Evolutionary conservation across 2,797 vertebrate genomes (phyloP), one percentile per base, ranked within the genome.

Genomic region (Spinibarbus caldwelli): DNA sequence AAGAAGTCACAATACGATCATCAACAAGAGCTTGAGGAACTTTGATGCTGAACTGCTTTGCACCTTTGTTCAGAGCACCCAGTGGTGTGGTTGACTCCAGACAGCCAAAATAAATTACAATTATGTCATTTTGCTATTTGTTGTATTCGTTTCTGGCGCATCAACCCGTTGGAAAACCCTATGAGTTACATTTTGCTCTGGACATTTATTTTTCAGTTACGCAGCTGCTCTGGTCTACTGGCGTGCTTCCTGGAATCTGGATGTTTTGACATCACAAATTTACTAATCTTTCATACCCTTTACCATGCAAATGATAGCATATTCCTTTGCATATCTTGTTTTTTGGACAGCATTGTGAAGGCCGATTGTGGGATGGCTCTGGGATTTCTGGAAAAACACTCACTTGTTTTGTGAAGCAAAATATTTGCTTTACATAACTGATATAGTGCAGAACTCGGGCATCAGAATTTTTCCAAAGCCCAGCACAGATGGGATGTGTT

Each of bases 191-290:
- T 76, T 29, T 84, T 15, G 5, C 4, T 85, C 38, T 67, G 68
- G 83, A 89, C 82, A 45, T 80, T 88, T 87, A 85, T 83, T 76
- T 87, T 86, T 78, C 86, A 89, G 45, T 45, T 68, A 59, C 64
- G 70, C 73, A 82, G 75, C 83, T 87, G 85, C 83, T 59, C 80
- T 47, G 67, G 29, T 3, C 75, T 4, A 2, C n/a, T 80, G 78
- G 66, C 87, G 85, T 82, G 59, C 88, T 91, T 93, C 89, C 90
- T 90, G 89, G 86, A 91, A 87, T 90, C 82, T 80, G 57, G 87
- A 86, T 86, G 83, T 85, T 31, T 70, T 90, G 88, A 89, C 81
- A 85, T 91, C 85, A 88, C 52, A 45, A 75, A 84, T 87, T 88
- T 89, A 84, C 68, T 88, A 85, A 92, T 93, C 88, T 88, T 77